These are phyloP conservation scores for Salvelinus namaycush DNA, from an alignment of 2,113 vertebrate genomes.

Conservation along the genomic window DNA sequence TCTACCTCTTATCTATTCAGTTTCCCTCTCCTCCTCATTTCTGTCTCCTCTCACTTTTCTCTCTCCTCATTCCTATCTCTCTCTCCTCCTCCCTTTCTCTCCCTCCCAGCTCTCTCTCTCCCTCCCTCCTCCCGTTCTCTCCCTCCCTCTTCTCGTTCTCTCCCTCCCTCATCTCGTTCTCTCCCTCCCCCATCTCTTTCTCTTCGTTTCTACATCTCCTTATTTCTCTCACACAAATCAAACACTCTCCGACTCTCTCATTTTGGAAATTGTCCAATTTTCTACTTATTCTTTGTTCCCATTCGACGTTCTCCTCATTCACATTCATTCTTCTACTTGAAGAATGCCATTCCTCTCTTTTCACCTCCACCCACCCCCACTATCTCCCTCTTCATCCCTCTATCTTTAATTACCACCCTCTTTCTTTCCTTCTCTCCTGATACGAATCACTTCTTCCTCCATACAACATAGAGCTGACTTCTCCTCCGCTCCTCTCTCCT, in stretches of 20 bases:
- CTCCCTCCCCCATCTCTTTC: neutral
- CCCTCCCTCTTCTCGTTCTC: neutral
- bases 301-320: neutral
- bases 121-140: neutral
- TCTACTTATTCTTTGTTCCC: neutral
- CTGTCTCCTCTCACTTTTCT: slow-evolving; percentile 1
- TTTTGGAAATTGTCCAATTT: neutral
- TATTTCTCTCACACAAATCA: neutral
- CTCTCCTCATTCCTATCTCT: neutral
- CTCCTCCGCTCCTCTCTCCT: neutral
- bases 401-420: slow-evolving; percentile 34
- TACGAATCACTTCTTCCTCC: slow-evolving; percentile 13
- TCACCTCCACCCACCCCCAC: slow-evolving; percentile 26
- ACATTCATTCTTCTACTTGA: neutral
- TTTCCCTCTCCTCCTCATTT: neutral
- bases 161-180: slow-evolving; percentile 6
- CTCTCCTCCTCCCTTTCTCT: neutral
- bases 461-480: slow-evolving; percentile 20
- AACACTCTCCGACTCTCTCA: no score
- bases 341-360: slow-evolving; percentile 9
- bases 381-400: slow-evolving; percentile 1
- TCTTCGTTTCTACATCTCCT: neutral
- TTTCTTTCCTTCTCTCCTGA: neutral
- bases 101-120: neutral
- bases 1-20: neutral